Evolutionary conservation across 2,113 vertebrate genomes (phyloP).

Genomic region (Phoenicopterus ruber): DNA sequence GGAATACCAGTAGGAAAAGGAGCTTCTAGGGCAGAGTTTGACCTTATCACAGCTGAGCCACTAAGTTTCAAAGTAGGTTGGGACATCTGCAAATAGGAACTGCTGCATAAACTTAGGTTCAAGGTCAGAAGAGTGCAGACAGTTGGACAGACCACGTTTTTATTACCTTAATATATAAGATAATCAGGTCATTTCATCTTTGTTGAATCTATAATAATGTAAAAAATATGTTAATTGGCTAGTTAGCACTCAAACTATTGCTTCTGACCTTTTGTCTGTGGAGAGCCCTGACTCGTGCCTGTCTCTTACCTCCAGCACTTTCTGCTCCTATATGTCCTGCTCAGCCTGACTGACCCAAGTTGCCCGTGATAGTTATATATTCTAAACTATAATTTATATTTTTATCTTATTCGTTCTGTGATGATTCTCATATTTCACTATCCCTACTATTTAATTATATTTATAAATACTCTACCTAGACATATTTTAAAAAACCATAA

Average conservation of each 20-base stretch:
- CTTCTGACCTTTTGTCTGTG: slow-evolving; percentile 50
- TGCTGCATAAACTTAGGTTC: neutral
- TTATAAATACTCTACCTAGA: neutral
- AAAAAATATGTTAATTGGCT: slow-evolving; percentile 51
- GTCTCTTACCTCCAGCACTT: neutral
- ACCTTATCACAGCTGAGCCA: neutral
- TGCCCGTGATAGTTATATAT: neutral
- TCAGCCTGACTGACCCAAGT: neutral
- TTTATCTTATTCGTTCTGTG: neutral
- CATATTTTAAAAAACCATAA: neutral
- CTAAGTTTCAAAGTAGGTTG: neutral
- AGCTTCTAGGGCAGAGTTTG: neutral
- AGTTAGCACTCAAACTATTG: slow-evolving; percentile 30
- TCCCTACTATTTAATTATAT: neutral
- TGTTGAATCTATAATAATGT: neutral
- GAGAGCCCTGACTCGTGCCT: neutral
- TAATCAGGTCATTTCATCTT: slow-evolving; percentile 29
- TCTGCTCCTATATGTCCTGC: neutral
- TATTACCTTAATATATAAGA: slow-evolving; percentile 59
- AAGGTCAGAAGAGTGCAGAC: slow-evolving; percentile 17
- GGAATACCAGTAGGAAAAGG: neutral
- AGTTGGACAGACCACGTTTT: neutral
- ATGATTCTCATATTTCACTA: neutral
- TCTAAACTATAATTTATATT: neutral
- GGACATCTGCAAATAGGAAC: neutral